Evolutionary conservation across 2,113 vertebrate species (phyloP), one percentile per base, ranked within the genome.

Genomic region (Nansenia antarctica): DNA sequence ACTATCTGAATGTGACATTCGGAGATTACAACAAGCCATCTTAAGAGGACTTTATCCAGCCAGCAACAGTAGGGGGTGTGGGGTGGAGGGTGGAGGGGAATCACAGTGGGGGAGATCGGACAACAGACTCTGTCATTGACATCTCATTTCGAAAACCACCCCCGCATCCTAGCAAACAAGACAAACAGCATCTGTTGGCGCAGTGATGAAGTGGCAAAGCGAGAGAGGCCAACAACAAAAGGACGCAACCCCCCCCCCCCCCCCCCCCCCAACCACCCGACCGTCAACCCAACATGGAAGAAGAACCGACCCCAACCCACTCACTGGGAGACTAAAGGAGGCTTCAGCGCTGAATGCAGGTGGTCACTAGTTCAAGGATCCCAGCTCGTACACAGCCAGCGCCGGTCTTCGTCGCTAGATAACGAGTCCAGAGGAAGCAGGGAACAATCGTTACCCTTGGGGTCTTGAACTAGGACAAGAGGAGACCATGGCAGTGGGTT

Each of bases 171-270:
- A 53, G 14, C 39, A 11, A 14, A 66, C 39, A 11, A 70, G 61
- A 78, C 65, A 37, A 74, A 76, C 47, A 9, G 70, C 61, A 11
- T 69, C 74, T 75, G 67, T 70, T 74, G 45, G 74, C 66, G 9
- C 55, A 20, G 32, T 58, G 14, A 24, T 34, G 39, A 49, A 63
- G 20, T 62, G n/a, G 55, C 55, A n/a, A 34, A 72, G 27, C 30
- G 59, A 42, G 53, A 49, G 55, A 54, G 12, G 26, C 39, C 58
- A 69, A 72, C 49, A 73, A 39, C 67, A 71, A 31, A 55, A 30
- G 27, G 53, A 32, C 52, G n/a, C n/a, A n/a, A n/a, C n/a, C n/a
- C n/a, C n/a, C n/a, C n/a, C n/a, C n/a, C n/a, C n/a, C n/a, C n/a
- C n/a, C n/a, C n/a, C n/a, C n/a, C n/a, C n/a, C n/a, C n/a, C n/a